Evolutionary conservation across 1,140 invertebrate species (phyloP), one percentile per base, ranked within the genome.

Genomic region (Drosophila melanica): DNA sequence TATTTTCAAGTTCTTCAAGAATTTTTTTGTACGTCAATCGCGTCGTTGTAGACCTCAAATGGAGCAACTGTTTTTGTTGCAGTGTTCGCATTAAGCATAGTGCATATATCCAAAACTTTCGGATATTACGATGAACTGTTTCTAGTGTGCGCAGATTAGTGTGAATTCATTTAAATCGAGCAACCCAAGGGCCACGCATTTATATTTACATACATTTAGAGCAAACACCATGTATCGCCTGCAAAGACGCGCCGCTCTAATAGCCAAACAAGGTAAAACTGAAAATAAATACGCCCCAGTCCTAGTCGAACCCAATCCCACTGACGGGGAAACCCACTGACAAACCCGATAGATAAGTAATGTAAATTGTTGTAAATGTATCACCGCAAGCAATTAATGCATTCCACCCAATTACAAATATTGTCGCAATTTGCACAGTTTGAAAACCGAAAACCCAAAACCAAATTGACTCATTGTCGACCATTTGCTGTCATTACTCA

Each of bases 221-320:
- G 33, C 2, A 60, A 63, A 27, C 37, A 54, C 9, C 10, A 89
- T 89, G 84, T 89, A 89, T 73, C 84, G 84, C 44, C 54, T 89
- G 51, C 84, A 89, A 55, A 74, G 84, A 84, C 69, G 84, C 47
- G 67, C 85, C 65, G 84, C 84, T 71, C 63, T 89, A 45, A 89
- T 89, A 65, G 73, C 84, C 70, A 89, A 89, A 60, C 85, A 89
- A 89, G 84, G 84, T 89, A 80, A 65, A 65, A 27, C 16, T 9
- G 23, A 60, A 9, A 27, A 33, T 33, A 14, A 16, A 5, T 7
- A n/a, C n/a, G n/a, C 39, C 11, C 47, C 4, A 23, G 18, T 20
- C 18, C 11, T 1, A 23, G 11, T 10, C 20, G 11, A 48, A 37
- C 33, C 35, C 9, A 27, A 10, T 18, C 35, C 45, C 27, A 64